Evolutionary conservation across 2,113 vertebrate genomes (phyloP), one percentile per base, ranked within the genome.

Genomic region (Rhegmatorhina hoffmannsi): DNA sequence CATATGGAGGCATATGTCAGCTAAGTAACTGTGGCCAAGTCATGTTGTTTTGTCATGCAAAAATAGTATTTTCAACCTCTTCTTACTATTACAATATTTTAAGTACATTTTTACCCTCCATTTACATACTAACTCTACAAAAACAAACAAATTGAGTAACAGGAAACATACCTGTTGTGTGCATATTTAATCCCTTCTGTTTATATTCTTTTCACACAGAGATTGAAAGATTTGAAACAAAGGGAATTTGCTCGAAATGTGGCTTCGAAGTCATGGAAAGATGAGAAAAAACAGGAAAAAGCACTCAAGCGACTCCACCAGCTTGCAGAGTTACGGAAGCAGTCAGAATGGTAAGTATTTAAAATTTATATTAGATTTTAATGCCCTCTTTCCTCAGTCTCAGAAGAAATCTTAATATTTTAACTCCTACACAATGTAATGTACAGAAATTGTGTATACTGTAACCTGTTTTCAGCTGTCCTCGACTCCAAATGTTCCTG

Each of bases 251-350:
- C 99, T 96, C 98, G 99, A 82, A 99, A 99, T 34, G 99, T 99
- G 95, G 98, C 99, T 95, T 99, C 99, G 46, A 99, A 99, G 97
- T 99, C 99, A 49, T 99, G 99, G 99, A 99, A 99, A 98, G 99
- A 99, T 98, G 99, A 99, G 88, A 99, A 98, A 97, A 99, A 99
- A 95, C 99, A 99, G 97, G 99, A 99, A 97, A 99, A 99, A 97
- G 99, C 99, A 84, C 98, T 99, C 92, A 99, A 98, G 90, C 98
- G 99, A 23, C 98, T 99, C 60, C 99, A 99, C 92, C 98, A 99
- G 96, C 98, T 99, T 23, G 99, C 99, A 85, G 98, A 99, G 89
- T 94, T 99, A 93, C 98, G 98, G 87, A 99, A 99, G 94, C 99
- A 99, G 84, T 97, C 98, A 64, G 98, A 99, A 97, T 97, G 98